Base-by-base conservation (phyloP, 2,888 invertebrate genomes). In the Drosophila flavopinicola region DNA sequence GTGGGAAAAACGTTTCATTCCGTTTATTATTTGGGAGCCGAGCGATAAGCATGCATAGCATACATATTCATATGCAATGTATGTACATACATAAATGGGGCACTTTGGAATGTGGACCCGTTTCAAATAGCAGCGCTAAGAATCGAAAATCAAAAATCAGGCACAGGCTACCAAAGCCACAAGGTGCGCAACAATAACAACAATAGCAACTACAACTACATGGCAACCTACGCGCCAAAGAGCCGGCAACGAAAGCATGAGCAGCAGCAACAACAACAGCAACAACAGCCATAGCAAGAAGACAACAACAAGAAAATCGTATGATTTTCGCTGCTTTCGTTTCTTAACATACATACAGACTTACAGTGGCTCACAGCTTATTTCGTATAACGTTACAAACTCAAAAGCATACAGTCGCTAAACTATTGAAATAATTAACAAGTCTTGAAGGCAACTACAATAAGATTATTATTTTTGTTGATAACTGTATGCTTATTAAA, bases 241-340 rank as follows among this genome's bases (percentile, higher is more conserved):
- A 72, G 54, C 65, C 73, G 66, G 65, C 65, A 63, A 54, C 29
- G 10, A 51, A 45, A 35, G 41, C 41, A 41, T 42, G 6, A 49
- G 17, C 32, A 52, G 29, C 35, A 57, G 49, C 42, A 58, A 60
- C 48, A 61, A 74, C 11, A 66, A 38, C 15, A 23, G 37, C 23
- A 13, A 25, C 27, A 33, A 30, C 13, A 32, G 29, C 42, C 45
- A 33, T 49, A 38, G 15, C 42, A 17, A 39, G 10, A 35, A 41
- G 15, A 45, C 37, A 32, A 51, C 47, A 75, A 79, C 61, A 74
- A 66, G 71, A 80, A 84, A 80, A 80, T 80, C 80, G 64, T 80
- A 80, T 60, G 80, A 80, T 84, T 80, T 74, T 66, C 65, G 73
- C 59, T 59, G 63, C 67, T 60, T 54, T 56, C 38, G 24, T 49